phyloP scores from a whole-genome alignment of 2,113 vertebrate genomes.

The Petaurus breviceps region DNA sequence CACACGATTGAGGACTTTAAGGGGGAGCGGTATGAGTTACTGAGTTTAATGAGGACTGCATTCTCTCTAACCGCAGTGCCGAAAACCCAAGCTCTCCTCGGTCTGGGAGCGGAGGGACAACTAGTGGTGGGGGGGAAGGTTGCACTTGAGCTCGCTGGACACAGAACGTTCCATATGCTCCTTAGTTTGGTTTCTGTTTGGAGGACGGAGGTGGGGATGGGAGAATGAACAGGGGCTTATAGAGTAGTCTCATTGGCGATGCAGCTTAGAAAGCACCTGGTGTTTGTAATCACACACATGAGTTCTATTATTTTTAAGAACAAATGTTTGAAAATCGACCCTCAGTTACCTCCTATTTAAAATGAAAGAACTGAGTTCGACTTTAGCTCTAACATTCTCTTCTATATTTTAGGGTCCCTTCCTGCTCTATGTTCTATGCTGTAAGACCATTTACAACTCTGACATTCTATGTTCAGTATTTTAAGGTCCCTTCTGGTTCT shows the following conservation, averaged over 20 bases:
- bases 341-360: background rate
- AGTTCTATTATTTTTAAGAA: slow-evolving; percentile 14
- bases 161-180: slow-evolving; percentile 75
- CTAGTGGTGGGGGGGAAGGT: slow-evolving; percentile 87
- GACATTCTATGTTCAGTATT: background rate
- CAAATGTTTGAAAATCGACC: slow-evolving; percentile 1
- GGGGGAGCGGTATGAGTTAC: slow-evolving; percentile 80
- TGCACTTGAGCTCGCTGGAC: slow-evolving; percentile 82
- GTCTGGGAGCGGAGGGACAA: slow-evolving; percentile 87
- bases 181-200: slow-evolving; percentile 58
- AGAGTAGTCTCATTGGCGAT: background rate
- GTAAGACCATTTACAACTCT: background rate
- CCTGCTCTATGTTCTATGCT: background rate
- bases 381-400: background rate
- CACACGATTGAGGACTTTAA: slow-evolving; percentile 75
- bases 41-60: slow-evolving; percentile 87
- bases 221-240: background rate
- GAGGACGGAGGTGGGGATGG: background rate
- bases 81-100: slow-evolving; percentile 80
- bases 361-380: background rate
- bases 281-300: slow-evolving; percentile 16
- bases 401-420: background rate
- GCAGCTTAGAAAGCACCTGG: slow-evolving; percentile 36
- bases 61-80: slow-evolving; percentile 90
- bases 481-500: background rate